A percentile compares a stretch with the other conserved stretches of the same genome.
These are phyloP conservation scores for Cerastis rubricosa DNA, from an alignment of 2,888 invertebrate genomes.

Conservation along the genomic window DNA sequence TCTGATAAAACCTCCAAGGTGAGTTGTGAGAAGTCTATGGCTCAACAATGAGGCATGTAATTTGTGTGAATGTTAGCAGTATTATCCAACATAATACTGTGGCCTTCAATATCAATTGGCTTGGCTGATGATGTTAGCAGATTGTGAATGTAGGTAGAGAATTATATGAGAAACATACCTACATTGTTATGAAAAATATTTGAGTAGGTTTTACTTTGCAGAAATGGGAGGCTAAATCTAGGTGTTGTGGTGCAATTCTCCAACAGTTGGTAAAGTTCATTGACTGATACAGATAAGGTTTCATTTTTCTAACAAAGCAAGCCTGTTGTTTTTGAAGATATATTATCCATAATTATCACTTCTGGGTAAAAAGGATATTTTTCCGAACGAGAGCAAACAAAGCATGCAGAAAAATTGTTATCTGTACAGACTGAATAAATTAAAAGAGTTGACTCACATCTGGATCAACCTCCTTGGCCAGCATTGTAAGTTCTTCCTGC, in stretches of 20 bases:
- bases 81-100: conserved; percentile 67
- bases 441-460: conserved; percentile 94
- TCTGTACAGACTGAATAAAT: neutral
- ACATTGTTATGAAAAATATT: conserved; percentile 18
- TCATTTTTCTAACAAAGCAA: conserved; percentile 8
- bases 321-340: neutral
- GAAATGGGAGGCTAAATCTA: neutral
- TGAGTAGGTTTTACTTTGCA: neutral
- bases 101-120: conserved; percentile 73
- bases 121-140: conserved; percentile 48
- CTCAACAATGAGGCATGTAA: conserved; percentile 62
- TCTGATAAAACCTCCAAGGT: conserved; percentile 66
- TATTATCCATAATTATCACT: neutral
- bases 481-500: conserved; percentile 98
- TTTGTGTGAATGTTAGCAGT: conserved; percentile 69
- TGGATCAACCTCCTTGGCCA: conserved; percentile 99
- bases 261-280: conserved; percentile 28
- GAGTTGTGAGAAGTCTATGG: conserved; percentile 61
- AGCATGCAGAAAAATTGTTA: neutral
- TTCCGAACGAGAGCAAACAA: neutral
- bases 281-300: conserved; percentile 35
- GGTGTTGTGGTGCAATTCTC: conserved; percentile 1
- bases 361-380: neutral
- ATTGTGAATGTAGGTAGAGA: conserved; percentile 53
- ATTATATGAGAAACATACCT: conserved; percentile 24